Conservation (phyloP, 2,888 invertebrate species). For the Pemphredon lugubris region DNA sequence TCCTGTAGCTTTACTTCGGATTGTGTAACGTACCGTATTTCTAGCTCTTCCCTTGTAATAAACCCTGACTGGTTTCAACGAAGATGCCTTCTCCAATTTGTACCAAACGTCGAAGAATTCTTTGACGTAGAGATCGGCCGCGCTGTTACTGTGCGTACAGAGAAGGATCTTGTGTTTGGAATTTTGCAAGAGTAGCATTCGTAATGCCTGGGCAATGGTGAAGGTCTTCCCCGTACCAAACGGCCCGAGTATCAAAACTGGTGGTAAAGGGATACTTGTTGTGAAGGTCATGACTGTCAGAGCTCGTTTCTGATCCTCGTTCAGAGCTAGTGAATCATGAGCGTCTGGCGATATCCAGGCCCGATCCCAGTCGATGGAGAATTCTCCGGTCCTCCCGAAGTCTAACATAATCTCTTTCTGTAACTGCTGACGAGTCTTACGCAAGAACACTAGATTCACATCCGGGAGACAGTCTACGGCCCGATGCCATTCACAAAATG, state of each 20-base stretch:
- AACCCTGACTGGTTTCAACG: conserved; percentile 86
- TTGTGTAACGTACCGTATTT: conserved; percentile 86
- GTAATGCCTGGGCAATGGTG: conserved; percentile 86
- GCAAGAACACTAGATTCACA: conserved; percentile 87
- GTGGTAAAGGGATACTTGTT: conserved; percentile 84
- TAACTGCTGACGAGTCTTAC: conserved; percentile 7
- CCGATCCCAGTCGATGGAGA: conserved; percentile 69
- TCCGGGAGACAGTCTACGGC: conserved; percentile 90
- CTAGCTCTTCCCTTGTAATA: conserved; percentile 91
- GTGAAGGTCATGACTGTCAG: conserved; percentile 89
- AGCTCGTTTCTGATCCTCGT: conserved; percentile 90
- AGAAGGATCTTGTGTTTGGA: conserved; percentile 87
- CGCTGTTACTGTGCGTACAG: conserved; percentile 94
- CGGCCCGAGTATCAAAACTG: conserved; percentile 89
- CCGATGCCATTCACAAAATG: conserved; percentile 92
- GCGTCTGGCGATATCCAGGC: conserved; percentile 82
- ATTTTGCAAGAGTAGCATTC: conserved; percentile 83
- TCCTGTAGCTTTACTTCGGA: background rate
- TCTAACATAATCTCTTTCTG: conserved; percentile 71
- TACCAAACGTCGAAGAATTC: conserved; percentile 91
- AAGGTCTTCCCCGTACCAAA: conserved; percentile 95
- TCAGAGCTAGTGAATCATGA: too few relatives aligned
- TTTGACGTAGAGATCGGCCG: conserved; percentile 92
- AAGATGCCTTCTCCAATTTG: conserved; percentile 85
- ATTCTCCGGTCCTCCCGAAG: background rate